phyloP scores from a whole-genome alignment of 2,113 vertebrate species.

The Tamias sibiricus region DNA sequence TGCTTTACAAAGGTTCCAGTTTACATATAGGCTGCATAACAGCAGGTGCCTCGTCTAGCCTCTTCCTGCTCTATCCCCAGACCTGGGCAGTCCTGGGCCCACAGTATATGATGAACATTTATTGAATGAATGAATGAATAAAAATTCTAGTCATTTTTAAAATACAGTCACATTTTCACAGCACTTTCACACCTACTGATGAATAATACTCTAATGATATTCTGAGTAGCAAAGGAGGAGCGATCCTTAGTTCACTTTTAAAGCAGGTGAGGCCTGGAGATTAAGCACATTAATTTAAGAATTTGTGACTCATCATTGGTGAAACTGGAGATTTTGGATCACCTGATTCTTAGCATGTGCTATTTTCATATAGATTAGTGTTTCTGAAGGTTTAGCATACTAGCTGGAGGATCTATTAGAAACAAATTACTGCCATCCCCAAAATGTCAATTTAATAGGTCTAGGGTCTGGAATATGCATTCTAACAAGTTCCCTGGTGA shows the following conservation, averaged over 20 bases:
- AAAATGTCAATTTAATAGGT: background rate
- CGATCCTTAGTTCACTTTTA: background rate
- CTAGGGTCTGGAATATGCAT: background rate
- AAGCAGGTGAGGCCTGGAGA: background rate
- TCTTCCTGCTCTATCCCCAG: background rate
- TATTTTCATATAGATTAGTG: background rate
- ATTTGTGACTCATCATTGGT: background rate
- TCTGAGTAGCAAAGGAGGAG: background rate
- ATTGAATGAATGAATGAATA: background rate
- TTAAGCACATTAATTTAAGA: background rate
- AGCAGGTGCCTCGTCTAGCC: background rate
- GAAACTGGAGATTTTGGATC: background rate
- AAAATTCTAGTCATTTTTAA: conserved; percentile 22
- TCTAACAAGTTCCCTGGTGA: background rate
- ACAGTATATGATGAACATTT: background rate
- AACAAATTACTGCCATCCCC: background rate
- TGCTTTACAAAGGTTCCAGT: background rate
- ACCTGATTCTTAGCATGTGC: background rate
- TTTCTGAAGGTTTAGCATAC: background rate
- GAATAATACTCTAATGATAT: background rate
- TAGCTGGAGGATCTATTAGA: background rate
- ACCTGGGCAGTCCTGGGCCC: background rate
- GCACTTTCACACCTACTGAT: background rate
- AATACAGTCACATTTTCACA: background rate
- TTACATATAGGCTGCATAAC: background rate